These are phyloP conservation scores for Osmerus eperlanus DNA, from an alignment of 2,113 vertebrate genomes.

Conservation along the genomic window DNA sequence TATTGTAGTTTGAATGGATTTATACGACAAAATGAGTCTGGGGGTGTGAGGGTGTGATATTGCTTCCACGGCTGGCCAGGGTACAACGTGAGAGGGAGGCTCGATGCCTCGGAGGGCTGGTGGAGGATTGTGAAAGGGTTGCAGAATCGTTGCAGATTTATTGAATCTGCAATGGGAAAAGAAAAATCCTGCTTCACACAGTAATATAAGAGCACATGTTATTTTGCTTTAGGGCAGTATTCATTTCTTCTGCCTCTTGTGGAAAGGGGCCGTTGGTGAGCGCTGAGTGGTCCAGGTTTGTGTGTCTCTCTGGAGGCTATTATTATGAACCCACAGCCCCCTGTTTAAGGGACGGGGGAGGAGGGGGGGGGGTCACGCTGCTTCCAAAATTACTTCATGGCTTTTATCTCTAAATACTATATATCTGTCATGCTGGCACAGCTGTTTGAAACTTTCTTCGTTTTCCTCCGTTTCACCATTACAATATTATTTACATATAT, in stretches of 20 bases:
- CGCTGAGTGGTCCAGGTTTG: constrained; percentile 35
- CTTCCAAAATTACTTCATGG: constrained; percentile 50
- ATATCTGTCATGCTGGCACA: constrained; percentile 54
- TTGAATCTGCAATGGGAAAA: constrained; percentile 65
- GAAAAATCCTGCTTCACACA: constrained; percentile 29
- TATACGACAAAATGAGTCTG: constrained; percentile 53
- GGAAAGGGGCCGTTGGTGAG: constrained; percentile 45
- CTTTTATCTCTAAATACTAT: constrained; percentile 41
- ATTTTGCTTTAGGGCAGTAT: constrained; percentile 58
- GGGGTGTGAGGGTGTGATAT: constrained; percentile 40
- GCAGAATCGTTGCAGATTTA: constrained; percentile 59
- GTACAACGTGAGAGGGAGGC: constrained; percentile 43
- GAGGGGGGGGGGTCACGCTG: constrained; percentile 25
- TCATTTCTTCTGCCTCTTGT: constrained; percentile 56
- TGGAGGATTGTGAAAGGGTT: constrained; percentile 34
- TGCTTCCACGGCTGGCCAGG: constrained; percentile 37
- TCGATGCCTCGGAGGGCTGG: constrained; percentile 59
- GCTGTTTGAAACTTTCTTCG: constrained; percentile 43
- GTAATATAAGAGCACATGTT: constrained; percentile 61
- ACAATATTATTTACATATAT: constrained; percentile 49
- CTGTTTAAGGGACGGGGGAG: constrained; percentile 11
- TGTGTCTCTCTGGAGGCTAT: constrained; percentile 53
- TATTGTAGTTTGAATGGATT: constrained; percentile 61
- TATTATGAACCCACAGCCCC: constrained; percentile 46
- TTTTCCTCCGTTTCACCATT: constrained; percentile 42